Base-by-base conservation (phyloP, 1,140 invertebrate genomes). In the Tachypleus tridentatus region DNA sequence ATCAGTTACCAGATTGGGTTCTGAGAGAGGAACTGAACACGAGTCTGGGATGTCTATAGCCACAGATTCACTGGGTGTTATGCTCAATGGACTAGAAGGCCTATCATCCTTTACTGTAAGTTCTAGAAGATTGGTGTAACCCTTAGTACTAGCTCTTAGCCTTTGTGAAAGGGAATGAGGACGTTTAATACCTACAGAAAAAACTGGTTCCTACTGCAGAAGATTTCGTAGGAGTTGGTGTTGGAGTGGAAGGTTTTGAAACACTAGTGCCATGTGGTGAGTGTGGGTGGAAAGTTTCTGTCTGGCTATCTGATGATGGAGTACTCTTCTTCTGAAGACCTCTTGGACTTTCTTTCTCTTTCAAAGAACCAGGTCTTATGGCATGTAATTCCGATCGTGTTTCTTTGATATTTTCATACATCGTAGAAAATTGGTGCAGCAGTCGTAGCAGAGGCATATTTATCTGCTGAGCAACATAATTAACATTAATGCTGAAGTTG, bases 391-490 rank as follows among this genome's bases (percentile, higher is more conserved):
- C 92, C 72, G 87, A 86, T 74, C 93, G 88, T 3, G 93, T 96
- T 73, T 95, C 91, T 73, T 93, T 92, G 4, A 96, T 91, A 78
- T 97, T 97, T 77, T 94, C 91, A 78, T 97, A 95, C 91, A 98
- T 96, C 67, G 93, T 95, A 69, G 87, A 91, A 69, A 98, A 94
- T 79, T 98, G 95, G 80, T 97, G 93, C 54, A 97, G 80, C 48
- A 98, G 80, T 63, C 95, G 79, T 48, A 98, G 77, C 53, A 98
- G 77, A 0, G 94, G 93, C 93, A 98, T 97, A 74, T 97, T 97
- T 5, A 93, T 86, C 81, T 87, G 88, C 73, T 94, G 91, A 63
- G 87, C 89, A 71, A 94, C 92, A 71, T 89, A 91, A 60, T 88
- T 81, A 52, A 93, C 83, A 76, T 88, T 89, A 9, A 94, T 79